A percentile compares a stretch with the other conserved stretches of the same genome.
Conservation (phyloP, 2,888 invertebrate genomes). For the Conus canariensis region DNA sequence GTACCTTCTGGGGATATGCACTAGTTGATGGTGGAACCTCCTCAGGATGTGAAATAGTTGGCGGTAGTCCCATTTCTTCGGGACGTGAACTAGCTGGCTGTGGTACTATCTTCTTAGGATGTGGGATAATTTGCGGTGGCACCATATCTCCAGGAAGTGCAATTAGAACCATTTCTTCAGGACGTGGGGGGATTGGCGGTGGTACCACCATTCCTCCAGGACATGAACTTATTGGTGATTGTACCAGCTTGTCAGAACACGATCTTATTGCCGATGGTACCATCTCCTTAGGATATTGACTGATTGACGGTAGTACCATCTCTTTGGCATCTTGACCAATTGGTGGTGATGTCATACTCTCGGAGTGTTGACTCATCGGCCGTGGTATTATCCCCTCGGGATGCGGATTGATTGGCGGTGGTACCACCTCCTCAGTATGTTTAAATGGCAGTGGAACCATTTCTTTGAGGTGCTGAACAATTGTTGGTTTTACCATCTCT, state of each 20-base stretch:
- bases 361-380: not conserved
- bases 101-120: not conserved
- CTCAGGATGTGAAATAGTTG: too few relatives aligned
- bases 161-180: too few relatives aligned
- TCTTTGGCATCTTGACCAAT: not conserved
- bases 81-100: too few relatives aligned
- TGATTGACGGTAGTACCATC: not conserved
- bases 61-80: too few relatives aligned
- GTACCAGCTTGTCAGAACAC: not conserved
- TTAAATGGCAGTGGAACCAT: too few relatives aligned
- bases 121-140: not conserved
- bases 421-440: too few relatives aligned
- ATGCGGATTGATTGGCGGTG: not conserved
- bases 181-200: not conserved
- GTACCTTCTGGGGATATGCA: not conserved
- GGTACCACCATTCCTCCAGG: not conserved
- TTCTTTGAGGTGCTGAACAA: too few relatives aligned
- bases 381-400: not conserved
- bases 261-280: not conserved
- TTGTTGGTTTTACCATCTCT: not conserved
- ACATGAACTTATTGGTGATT: not conserved
- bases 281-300: not conserved
- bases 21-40: not conserved
- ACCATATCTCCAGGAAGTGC: not conserved
- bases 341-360: not conserved